Evolutionary conservation across 2,888 invertebrate species (phyloP), one percentile per base, ranked within the genome.

Genomic region (Drosophila testacea): DNA sequence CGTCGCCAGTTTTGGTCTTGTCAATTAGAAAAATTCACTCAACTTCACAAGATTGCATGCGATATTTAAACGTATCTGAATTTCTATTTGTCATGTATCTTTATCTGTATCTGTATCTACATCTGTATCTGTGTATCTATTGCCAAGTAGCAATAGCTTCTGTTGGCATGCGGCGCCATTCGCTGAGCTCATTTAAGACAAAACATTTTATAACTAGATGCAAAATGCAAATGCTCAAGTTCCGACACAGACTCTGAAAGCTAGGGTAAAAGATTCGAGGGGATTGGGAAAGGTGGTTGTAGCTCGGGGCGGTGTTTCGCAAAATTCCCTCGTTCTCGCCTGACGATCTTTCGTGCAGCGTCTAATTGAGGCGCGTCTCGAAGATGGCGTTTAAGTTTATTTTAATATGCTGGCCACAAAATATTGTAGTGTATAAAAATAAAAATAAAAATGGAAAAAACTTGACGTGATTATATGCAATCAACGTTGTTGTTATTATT

Each of bases 401-500:
- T 88, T 74, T 76, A 81, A 88, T 82, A 84, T 71, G 82, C 59
- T 67, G 69, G 60, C 65, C 57, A 59, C 69, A 60, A 46, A 56
- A 56, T 55, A 32, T 30, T 9, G 47, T 55, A 22, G 16, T 9
- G 47, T 34, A 34, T 50, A 50, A 11, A 46, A 54, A 39, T 6
- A 4, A 51, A n/a, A n/a, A n/a, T 16, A 57, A 62, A 22, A 11
- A 16, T 41, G 39, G 82, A 54, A 64, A 74, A 77, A 83, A 83
- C 83, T 88, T 90, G 88, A 90, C 91, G 91, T 92, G 92, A 91
- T 91, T 91, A 84, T 81, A 85, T 84, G 81, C 81, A 86, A 92
- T 91, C 88, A 90, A 74, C 77, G 78, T 52, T 4, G 73, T 59
- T 44, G 68, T 66, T 56, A 42, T 47, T 66, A 27, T 39, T 61